These are phyloP conservation scores for Australoheros facetus DNA, from an alignment of 2,797 vertebrate genomes.

Conservation along the genomic window DNA sequence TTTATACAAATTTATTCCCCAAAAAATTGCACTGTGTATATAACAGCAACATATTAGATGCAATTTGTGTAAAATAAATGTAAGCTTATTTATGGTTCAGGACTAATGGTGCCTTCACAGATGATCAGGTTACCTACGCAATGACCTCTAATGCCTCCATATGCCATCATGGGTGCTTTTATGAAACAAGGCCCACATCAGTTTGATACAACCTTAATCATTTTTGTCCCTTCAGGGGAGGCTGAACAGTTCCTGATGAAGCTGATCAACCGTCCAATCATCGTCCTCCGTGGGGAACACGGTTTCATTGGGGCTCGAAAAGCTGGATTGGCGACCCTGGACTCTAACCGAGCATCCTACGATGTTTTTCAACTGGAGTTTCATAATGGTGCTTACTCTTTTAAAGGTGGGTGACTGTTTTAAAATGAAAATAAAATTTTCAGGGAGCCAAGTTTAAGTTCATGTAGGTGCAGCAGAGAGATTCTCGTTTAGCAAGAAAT, in stretches of 20 bases:
- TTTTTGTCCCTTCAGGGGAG: constrained; percentile 78
- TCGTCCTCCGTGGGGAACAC: constrained; percentile 93
- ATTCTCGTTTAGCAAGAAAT: no score
- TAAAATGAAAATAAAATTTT: neutral
- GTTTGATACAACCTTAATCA: neutral
- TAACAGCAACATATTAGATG: neutral
- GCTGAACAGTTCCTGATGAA: constrained; percentile 93
- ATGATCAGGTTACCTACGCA: neutral
- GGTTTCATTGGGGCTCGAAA: constrained; percentile 96
- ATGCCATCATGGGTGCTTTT: neutral
- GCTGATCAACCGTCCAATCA: constrained; percentile 95
- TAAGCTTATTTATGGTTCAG: neutral
- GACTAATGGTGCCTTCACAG: neutral
- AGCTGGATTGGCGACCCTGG: constrained; percentile 86
- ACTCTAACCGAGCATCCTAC: constrained; percentile 93
- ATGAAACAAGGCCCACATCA: neutral
- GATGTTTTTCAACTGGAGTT: constrained; percentile 96
- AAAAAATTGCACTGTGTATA: neutral
- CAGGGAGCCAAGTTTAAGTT: neutral
- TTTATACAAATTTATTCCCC: neutral
- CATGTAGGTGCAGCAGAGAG: no score
- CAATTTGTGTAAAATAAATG: neutral
- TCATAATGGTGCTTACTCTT: constrained; percentile 89
- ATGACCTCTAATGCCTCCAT: neutral
- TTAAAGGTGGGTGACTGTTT: constrained; percentile 83